Evolutionary conservation across 1,140 invertebrate genomes (phyloP).

Genomic region (Diprion similis): DNA sequence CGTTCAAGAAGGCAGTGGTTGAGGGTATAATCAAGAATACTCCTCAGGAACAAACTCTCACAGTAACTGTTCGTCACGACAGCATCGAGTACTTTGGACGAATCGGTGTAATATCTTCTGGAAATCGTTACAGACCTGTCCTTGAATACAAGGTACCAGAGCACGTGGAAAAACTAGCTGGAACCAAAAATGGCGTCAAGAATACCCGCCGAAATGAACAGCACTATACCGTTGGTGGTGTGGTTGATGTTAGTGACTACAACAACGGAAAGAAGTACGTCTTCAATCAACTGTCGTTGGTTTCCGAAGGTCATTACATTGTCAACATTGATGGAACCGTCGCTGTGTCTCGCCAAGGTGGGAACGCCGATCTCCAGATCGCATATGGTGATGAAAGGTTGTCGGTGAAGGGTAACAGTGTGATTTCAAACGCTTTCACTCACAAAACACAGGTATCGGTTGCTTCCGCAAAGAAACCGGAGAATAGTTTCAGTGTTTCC

Average conservation of each 20-base stretch:
- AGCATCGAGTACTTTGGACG: constrained; percentile 67
- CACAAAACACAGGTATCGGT: constrained; percentile 40
- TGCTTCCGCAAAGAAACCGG: constrained; percentile 59
- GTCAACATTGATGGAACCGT: constrained; percentile 63
- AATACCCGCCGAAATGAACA: constrained; percentile 46
- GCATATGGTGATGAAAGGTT: constrained; percentile 61
- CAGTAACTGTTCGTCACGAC: constrained; percentile 66
- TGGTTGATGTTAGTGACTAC: constrained; percentile 61
- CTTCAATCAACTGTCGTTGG: constrained; percentile 66
- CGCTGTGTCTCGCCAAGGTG: constrained; percentile 46
- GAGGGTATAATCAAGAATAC: constrained; percentile 64
- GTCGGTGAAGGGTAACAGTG: constrained; percentile 53
- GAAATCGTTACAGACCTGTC: constrained; percentile 71
- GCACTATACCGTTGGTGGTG: constrained; percentile 64
- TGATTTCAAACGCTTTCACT: constrained; percentile 30
- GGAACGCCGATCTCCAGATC: constrained; percentile 62
- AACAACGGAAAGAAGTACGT: constrained; percentile 62
- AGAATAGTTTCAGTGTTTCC: constrained; percentile 66
- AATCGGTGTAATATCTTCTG: constrained; percentile 63
- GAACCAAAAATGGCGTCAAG: constrained; percentile 35
- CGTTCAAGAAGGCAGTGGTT: constrained; percentile 63
- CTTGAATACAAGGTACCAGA: constrained; percentile 72
- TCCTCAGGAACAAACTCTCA: constrained; percentile 63
- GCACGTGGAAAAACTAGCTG: constrained; percentile 53
- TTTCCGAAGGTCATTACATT: constrained; percentile 52